phyloP scores from a whole-genome alignment of 2,888 invertebrate genomes.

The Tenodera sinensis region DNA sequence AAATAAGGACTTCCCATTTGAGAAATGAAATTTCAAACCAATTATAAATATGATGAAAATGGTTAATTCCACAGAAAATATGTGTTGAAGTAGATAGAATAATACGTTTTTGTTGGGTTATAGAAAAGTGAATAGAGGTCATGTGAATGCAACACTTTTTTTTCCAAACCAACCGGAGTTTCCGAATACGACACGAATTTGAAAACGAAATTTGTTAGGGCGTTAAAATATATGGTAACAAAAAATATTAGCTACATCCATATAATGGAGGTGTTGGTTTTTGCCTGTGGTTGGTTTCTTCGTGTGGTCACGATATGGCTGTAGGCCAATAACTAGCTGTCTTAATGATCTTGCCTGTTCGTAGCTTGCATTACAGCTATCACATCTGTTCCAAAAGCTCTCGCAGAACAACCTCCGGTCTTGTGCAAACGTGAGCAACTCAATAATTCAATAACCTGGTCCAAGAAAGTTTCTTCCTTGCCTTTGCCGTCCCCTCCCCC shows the following conservation, averaged over 20 bases:
- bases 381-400: not conserved
- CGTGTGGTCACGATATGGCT: not conserved
- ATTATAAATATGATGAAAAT: too few species aligned
- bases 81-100: too few species aligned
- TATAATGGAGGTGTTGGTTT: not conserved
- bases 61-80: too few species aligned
- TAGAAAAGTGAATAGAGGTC: too few species aligned
- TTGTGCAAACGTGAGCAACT: not conserved
- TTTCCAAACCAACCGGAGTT: too few species aligned
- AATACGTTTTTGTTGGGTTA: too few species aligned
- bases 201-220: not conserved
- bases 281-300: not conserved
- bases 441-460: not conserved
- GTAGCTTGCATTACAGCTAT: too few species aligned
- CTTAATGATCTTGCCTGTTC: not conserved
- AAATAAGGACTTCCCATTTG: too few species aligned
- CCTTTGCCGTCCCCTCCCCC: not conserved
- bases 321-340: not conserved
- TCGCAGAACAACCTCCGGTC: not conserved
- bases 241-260: not conserved
- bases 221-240: not conserved
- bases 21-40: too few species aligned
- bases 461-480: not conserved
- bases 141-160: too few species aligned
- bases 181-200: too few species aligned